Conservation (phyloP, 2,797 vertebrate species). For the Scomberomorus guttatus region DNA sequence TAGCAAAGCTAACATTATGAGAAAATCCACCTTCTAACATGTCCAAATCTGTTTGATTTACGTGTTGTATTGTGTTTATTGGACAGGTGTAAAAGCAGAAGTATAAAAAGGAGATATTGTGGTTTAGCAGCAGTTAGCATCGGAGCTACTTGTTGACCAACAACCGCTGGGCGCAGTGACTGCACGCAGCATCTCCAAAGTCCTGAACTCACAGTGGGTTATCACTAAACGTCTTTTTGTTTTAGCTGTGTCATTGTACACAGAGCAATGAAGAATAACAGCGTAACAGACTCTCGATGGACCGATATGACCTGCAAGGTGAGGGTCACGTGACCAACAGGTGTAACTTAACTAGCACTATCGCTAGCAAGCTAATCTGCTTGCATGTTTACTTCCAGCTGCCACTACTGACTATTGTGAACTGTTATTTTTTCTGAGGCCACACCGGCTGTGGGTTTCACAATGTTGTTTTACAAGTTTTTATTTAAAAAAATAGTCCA, state of each 20-base stretch:
- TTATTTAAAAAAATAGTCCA: not conserved
- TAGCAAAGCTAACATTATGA: not conserved
- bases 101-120: not conserved
- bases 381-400: too few species aligned
- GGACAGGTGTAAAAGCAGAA: not conserved
- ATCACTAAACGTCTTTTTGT: too few species aligned
- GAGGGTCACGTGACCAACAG: too few species aligned
- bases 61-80: not conserved
- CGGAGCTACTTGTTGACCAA: not conserved
- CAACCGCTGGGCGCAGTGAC: too few species aligned
- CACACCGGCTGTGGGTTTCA: not conserved
- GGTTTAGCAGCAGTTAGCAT: slow-evolving; percentile 8
- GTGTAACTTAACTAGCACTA: not conserved
- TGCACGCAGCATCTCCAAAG: too few species aligned
- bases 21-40: not conserved
- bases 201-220: not conserved
- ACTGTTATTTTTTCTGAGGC: too few species aligned
- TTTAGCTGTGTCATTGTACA: too few species aligned
- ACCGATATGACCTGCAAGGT: too few species aligned
- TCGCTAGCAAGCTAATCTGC: not conserved
- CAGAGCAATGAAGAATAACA: too few species aligned
- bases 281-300: too few species aligned
- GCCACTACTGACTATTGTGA: too few species aligned
- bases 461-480: not conserved
- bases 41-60: too few species aligned